Base-by-base conservation (phyloP, 2,888 invertebrate genomes). In the Ectemnius lituratus region DNA sequence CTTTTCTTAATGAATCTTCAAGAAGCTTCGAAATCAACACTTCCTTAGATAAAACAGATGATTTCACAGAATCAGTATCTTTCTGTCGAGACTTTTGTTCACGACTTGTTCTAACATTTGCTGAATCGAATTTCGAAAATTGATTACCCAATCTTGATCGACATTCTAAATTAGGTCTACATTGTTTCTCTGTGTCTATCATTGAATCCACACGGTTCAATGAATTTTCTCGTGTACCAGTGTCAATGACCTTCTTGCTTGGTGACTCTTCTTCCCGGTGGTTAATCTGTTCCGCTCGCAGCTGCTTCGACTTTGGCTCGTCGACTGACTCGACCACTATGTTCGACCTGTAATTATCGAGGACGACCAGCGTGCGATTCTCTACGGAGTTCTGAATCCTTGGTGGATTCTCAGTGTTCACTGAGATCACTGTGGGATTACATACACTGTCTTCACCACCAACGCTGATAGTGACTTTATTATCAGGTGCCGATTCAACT, bases 391-490 rank as follows among this genome's bases (percentile, higher is more conserved):
- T 89, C 49, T 87, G 86, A 37, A 88, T 86, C 52, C 82, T 86
- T 14, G 86, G 82, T 13, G 82, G 76, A 56, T 81, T 82, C n/a
- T 80, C 81, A 5, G 86, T 84, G 60, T 90, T 90, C 0, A 89
- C 87, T 8, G 90, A 87, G 49, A 90, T 91, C n/a, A 90, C 90
- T 0, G 91, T 90, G 1, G 91, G 89, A 75, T 89, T 90, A 70
- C 90, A 90, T 4, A 86, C 75, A 70, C 86, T 89, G 70, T 86
- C 86, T n/a, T 90, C 88, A 0, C 90, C 91, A 1, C 91, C 91
- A 0, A 92, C 91, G 81, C 91, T 92, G 62, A 92, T 92, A 6
- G 92, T 92, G 5, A 92, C 91, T 73, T 91, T 92, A 78, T 92
- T 92, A 27, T 87, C 87, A 1, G 70, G 69, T 61, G 81, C 73